A percentile compares a stretch with the other conserved stretches of the same genome.
Conservation (phyloP, 2,797 vertebrate species). For the Alauda arvensis region DNA sequence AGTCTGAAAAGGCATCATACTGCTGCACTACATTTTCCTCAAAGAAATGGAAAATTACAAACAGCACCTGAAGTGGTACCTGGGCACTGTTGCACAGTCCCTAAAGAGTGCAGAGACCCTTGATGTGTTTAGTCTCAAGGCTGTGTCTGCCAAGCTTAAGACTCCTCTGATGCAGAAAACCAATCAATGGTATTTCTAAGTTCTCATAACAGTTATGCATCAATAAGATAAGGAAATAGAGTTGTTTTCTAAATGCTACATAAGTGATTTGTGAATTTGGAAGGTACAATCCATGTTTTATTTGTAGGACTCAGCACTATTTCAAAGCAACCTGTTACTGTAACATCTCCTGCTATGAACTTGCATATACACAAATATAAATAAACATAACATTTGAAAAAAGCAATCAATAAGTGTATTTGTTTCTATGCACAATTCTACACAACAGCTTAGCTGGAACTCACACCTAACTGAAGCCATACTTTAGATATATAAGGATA, state of each 20-base stretch:
- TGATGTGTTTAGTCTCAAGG: neutral
- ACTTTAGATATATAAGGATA: neutral
- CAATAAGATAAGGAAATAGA: neutral
- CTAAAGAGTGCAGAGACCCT: neutral
- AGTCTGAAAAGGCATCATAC: neutral
- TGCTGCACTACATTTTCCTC: neutral
- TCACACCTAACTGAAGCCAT: neutral
- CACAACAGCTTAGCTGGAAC: neutral
- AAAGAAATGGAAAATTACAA: neutral
- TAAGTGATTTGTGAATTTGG: neutral
- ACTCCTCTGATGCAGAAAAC: neutral
- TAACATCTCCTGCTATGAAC: neutral
- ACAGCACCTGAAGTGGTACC: neutral
- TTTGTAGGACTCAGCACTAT: rapidly evolving
- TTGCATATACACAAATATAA: neutral
- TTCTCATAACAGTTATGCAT: neutral
- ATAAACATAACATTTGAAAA: neutral
- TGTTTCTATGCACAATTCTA: neutral
- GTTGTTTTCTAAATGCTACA: neutral
- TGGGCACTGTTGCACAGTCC: neutral
- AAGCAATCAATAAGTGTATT: neutral
- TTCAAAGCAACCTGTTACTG: neutral
- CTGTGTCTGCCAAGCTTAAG: neutral
- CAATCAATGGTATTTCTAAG: neutral
- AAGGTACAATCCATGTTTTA: neutral